Percentiles rank a stretch among this genome's conserved stretches.
Evolutionary conservation across 2,888 invertebrate genomes (phyloP).

Genomic region (Liopterus haemorrhoidalis): DNA sequence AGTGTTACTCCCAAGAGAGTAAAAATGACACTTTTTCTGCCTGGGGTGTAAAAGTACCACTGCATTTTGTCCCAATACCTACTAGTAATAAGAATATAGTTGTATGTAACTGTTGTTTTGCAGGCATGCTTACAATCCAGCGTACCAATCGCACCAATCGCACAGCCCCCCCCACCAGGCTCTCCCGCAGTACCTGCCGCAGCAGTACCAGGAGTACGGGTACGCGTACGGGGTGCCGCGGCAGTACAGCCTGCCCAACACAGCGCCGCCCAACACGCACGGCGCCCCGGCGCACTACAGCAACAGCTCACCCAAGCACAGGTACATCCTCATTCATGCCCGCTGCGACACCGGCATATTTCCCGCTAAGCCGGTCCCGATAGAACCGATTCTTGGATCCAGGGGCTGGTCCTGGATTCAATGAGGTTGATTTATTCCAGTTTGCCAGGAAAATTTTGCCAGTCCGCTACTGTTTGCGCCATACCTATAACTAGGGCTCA

Average conservation of each 20-base stretch:
- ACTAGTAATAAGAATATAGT: too few relatives aligned
- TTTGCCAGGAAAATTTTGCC: background rate
- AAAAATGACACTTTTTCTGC: too few relatives aligned
- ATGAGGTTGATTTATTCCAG: too few relatives aligned
- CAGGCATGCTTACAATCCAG: slow-evolving; percentile 11
- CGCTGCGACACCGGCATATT: too few relatives aligned
- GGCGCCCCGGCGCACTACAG: slow-evolving; percentile 20
- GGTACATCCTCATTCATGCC: too few relatives aligned
- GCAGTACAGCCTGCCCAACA: slow-evolving; percentile 37
- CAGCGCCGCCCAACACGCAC: slow-evolving; percentile 37
- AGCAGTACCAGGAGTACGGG: slow-evolving; percentile 42
- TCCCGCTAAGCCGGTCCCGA: too few relatives aligned
- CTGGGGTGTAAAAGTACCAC: too few relatives aligned
- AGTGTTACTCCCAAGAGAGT: too few relatives aligned
- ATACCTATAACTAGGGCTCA: slow-evolving; percentile 2
- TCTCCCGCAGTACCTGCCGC: slow-evolving; percentile 27
- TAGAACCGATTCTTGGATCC: too few relatives aligned
- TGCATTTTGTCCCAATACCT: too few relatives aligned
- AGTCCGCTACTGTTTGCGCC: background rate
- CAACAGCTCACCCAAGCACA: slow-evolving; percentile 39
- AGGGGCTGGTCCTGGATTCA: too few relatives aligned
- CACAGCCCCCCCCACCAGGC: slow-evolving; percentile 22
- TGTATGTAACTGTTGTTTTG: slow-evolving; percentile 4
- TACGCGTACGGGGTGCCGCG: slow-evolving; percentile 38
- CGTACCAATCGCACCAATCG: slow-evolving; percentile 18